Percentiles rank a stretch among this genome's conserved stretches.
phyloP scores from a whole-genome alignment of 2,113 vertebrate species.

The Addax nasomaculatus region DNA sequence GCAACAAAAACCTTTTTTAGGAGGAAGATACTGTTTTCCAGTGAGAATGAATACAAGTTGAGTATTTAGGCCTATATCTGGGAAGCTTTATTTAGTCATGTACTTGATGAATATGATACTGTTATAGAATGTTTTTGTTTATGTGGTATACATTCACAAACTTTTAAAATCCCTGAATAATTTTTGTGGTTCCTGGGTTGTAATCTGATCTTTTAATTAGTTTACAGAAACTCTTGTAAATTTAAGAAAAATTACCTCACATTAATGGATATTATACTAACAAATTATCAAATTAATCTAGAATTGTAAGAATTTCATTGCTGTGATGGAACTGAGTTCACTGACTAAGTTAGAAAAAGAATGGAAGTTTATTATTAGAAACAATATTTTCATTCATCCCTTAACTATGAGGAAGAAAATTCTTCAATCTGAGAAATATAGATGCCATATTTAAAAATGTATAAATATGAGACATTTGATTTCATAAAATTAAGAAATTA shows the following conservation, averaged over 20 bases:
- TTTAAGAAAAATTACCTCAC: background rate
- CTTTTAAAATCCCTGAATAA: background rate
- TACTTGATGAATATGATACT: background rate
- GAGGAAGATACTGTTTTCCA: background rate
- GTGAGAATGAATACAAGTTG: background rate
- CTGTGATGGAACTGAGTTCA: background rate
- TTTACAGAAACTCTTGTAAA: slow-evolving; percentile 14
- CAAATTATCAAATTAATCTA: background rate
- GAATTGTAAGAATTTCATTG: slow-evolving; percentile 20
- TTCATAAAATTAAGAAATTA: slow-evolving; percentile 42
- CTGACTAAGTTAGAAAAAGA: background rate
- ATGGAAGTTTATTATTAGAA: background rate
- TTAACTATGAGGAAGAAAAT: background rate
- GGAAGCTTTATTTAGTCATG: background rate
- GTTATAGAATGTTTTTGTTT: slow-evolving; percentile 27
- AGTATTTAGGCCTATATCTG: background rate
- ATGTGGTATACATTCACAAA: background rate
- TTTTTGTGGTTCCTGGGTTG: background rate
- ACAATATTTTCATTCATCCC: background rate
- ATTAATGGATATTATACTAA: background rate
- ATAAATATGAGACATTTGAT: background rate
- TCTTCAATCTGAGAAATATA: background rate
- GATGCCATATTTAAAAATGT: background rate
- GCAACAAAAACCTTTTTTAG: background rate
- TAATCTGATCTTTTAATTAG: background rate